phyloP scores from a whole-genome alignment of 2,888 invertebrate species.

The Aspidapion aeneum region DNA sequence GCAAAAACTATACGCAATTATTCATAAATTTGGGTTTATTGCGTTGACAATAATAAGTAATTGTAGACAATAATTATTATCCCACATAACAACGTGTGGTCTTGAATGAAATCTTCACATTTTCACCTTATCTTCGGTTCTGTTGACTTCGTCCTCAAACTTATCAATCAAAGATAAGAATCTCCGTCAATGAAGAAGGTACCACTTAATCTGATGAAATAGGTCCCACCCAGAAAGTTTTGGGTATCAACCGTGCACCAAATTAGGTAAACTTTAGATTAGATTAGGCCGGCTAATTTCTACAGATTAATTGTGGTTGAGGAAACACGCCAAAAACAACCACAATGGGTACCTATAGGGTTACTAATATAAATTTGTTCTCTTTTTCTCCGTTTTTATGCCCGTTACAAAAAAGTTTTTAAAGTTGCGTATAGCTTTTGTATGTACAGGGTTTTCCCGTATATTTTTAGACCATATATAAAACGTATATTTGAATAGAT shows the following conservation, averaged over 20 bases:
- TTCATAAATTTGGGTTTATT: too few species aligned
- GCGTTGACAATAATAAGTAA: too few species aligned
- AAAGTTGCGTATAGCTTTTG: too few species aligned
- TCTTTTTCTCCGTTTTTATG: too few species aligned
- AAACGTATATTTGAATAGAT: too few species aligned
- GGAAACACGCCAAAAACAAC: neutral
- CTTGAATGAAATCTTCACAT: neutral
- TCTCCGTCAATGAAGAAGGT: neutral
- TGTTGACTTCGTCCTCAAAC: neutral
- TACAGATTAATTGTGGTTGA: neutral
- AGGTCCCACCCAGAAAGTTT: neutral
- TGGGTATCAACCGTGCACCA: neutral
- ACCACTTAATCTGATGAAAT: neutral
- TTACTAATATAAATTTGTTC: too few species aligned
- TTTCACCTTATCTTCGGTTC: neutral
- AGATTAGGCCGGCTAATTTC: neutral
- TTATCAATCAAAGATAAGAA: neutral
- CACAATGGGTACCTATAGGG: too few species aligned
- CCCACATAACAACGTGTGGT: neutral
- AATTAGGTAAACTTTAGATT: neutral
- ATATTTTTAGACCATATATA: too few species aligned
- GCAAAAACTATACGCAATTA: too few species aligned
- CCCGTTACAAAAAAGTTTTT: too few species aligned
- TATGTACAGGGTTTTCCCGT: too few species aligned
- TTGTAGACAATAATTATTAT: too few species aligned